Evolutionary conservation across 1,140 invertebrate species (phyloP).

Genomic region (Bombus waltoni): DNA sequence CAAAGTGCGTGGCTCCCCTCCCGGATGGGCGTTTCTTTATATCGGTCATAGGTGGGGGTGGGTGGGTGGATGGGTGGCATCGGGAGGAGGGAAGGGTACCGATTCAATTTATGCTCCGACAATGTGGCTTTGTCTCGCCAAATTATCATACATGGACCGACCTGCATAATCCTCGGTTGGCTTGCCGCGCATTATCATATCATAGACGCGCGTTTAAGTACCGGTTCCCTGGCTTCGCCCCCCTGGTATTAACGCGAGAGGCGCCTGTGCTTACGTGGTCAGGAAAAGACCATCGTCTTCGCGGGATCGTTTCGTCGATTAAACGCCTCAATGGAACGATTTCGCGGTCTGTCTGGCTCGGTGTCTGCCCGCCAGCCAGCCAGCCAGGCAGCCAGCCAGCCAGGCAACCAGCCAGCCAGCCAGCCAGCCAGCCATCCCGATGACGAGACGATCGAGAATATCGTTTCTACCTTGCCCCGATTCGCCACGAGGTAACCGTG

Average conservation of each 20-base stretch:
- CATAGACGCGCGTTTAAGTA: constrained; percentile 75
- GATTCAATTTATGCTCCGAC: constrained; percentile 81
- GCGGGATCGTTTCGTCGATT: constrained; percentile 55
- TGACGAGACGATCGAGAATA: constrained; percentile 14
- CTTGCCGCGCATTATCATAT: constrained; percentile 75
- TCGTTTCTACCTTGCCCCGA: not conserved
- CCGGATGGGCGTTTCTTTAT: constrained; percentile 60
- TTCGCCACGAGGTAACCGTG: not conserved
- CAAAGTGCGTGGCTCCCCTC: constrained; percentile 40
- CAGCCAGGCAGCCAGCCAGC: not conserved
- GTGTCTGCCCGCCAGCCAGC: constrained; percentile 8
- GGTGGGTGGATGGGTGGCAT: constrained; percentile 57
- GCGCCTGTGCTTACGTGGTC: constrained; percentile 72
- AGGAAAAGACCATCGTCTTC: constrained; percentile 51
- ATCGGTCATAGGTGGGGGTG: constrained; percentile 56
- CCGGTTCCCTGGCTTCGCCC: constrained; percentile 52
- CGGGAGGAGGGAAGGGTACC: constrained; percentile 46
- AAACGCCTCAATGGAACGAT: constrained; percentile 45
- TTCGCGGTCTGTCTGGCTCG: constrained; percentile 58
- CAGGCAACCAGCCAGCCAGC: not conserved
- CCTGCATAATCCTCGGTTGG: constrained; percentile 71
- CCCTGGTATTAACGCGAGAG: constrained; percentile 66
- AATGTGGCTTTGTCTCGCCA: constrained; percentile 81
- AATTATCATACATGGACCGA: constrained; percentile 79
- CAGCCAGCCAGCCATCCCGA: not conserved